Evolutionary conservation across 2,888 invertebrate species (phyloP), one percentile per base, ranked within the genome.

Genomic region (Lasioglossum villosulum): DNA sequence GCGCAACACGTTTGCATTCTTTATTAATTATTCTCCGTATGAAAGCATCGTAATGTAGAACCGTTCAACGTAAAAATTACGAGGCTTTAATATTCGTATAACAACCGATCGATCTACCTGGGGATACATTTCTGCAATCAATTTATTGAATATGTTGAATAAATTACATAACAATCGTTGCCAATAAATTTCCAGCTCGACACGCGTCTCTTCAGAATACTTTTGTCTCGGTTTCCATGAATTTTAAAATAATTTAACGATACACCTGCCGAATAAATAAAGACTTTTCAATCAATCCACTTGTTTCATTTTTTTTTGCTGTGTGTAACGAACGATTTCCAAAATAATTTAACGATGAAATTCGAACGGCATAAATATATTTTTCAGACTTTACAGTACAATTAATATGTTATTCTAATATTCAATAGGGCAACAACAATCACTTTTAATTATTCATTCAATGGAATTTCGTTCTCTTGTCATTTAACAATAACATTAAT

Each of bases 81-180:
- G 27, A 19, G 52, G 10, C 39, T 70, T 70, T 70, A 78, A 78
- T 78, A 78, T 78, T 78, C 78, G 56, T 42, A 37, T 27, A 27
- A 56, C 23, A 14, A 42, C 27, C 48, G 19, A 39, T 71, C 23
- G 30, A 56, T 71, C 30, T 30, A 56, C 19, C 14, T 4, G 70
- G 6, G 8, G 14, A 71, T 78, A 42, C 16, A 56, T 71, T 42
- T 30, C 12, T 42, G 71, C 30, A 56, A 78, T 48, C 71, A 52
- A 48, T 34, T 77, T 68, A 70, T 52, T 68, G 37, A 52, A 39
- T 23, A 70, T 78, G 23, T 19, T 30, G 23, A n/a, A n/a, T 19
- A 56, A 8, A 74, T 56, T 37, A 23, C 56, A 42, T 56, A 52
- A 71, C 27, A 48, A 30, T 70, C 23, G 39, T 42, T 23, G 8